These are phyloP conservation scores for Dysdera silvatica DNA, from an alignment of 1,140 invertebrate species.

Conservation along the genomic window DNA sequence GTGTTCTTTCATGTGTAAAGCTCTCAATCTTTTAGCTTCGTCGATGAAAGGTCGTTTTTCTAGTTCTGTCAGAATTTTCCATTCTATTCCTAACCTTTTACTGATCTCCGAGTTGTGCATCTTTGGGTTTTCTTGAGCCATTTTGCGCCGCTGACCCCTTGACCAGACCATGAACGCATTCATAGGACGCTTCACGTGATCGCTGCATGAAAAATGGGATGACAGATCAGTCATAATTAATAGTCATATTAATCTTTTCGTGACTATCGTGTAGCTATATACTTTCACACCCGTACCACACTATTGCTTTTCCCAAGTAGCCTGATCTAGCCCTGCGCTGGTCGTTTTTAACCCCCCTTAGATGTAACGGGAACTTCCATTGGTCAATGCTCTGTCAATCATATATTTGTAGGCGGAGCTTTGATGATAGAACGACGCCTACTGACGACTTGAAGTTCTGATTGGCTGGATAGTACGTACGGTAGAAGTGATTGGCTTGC, in stretches of 20 bases:
- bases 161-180: slow-evolving; percentile 47
- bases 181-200: slow-evolving; percentile 39
- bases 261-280: neutral
- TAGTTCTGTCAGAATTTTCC: slow-evolving; percentile 88
- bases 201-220: neutral
- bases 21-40: slow-evolving; percentile 79
- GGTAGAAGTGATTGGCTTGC: too few relatives aligned
- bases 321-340: neutral
- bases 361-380: slow-evolving; percentile 11
- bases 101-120: slow-evolving; percentile 97
- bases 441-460: too few relatives aligned
- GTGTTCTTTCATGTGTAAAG: slow-evolving; percentile 85
- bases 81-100: slow-evolving; percentile 86
- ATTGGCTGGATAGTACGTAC: too few relatives aligned
- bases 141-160: slow-evolving; percentile 71
- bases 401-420: slow-evolving; percentile 6
- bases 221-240: neutral
- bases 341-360: neutral
- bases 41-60: slow-evolving; percentile 98
- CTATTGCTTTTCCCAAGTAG: neutral
- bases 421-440: too few relatives aligned
- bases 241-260: neutral
- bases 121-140: slow-evolving; percentile 91
- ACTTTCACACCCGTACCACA: neutral
- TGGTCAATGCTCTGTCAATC: slow-evolving; percentile 1